Percentiles rank a stretch among this genome's conserved stretches.
phyloP scores from a whole-genome alignment of 2,113 vertebrate genomes.

The Thunnus maccoyii region DNA sequence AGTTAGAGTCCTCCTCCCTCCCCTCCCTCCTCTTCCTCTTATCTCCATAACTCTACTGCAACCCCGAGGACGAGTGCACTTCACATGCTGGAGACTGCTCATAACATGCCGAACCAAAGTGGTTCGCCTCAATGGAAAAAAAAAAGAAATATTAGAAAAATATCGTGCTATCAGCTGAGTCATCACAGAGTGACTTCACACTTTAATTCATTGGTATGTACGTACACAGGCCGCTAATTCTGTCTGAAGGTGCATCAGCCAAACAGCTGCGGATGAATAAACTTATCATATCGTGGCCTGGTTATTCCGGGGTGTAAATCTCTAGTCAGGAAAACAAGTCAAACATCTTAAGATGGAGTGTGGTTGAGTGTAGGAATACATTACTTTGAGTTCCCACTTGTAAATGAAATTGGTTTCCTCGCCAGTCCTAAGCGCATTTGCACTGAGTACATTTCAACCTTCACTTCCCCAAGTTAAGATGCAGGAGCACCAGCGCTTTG shows the following conservation, averaged over 20 bases:
- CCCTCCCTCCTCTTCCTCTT: neutral
- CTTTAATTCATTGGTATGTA: slow-evolving; percentile 21
- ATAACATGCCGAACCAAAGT: slow-evolving; percentile 1
- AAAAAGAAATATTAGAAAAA: neutral
- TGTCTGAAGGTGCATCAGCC: slow-evolving; percentile 31
- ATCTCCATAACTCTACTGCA: slow-evolving; percentile 33
- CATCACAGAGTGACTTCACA: slow-evolving; percentile 7
- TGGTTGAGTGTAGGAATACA: slow-evolving; percentile 65
- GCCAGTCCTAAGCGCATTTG: slow-evolving; percentile 79
- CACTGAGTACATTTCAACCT: slow-evolving; percentile 81
- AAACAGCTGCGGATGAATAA: slow-evolving; percentile 53
- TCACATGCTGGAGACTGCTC: neutral
- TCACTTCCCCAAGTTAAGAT: slow-evolving; percentile 81
- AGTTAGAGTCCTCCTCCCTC: neutral
- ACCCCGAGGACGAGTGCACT: slow-evolving; percentile 4
- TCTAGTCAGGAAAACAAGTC: slow-evolving; percentile 67
- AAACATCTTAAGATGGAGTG: slow-evolving; percentile 63
- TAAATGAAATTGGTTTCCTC: slow-evolving; percentile 81
- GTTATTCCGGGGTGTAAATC: slow-evolving; percentile 61
- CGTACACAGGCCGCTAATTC: slow-evolving; percentile 31
- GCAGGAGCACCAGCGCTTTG: slow-evolving; percentile 73
- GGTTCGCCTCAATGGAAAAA: neutral
- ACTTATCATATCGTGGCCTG: slow-evolving; percentile 47
- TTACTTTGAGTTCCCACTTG: slow-evolving; percentile 75
- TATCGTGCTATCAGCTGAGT: neutral